Conservation (phyloP, 2,888 invertebrate genomes). For the Agonopterix alstromeriana region DNA sequence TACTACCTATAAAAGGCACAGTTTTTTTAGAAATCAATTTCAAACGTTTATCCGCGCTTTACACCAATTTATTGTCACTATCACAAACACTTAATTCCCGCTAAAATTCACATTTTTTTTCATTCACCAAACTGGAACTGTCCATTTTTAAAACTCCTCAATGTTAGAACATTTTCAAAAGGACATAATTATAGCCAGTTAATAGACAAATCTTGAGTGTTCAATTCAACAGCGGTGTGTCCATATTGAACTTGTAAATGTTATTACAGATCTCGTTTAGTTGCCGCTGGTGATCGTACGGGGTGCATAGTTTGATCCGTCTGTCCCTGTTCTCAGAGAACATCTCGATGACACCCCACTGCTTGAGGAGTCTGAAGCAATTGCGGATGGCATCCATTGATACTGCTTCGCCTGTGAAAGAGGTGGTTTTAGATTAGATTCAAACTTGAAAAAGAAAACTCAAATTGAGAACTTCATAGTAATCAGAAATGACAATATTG, state of each 20-base stretch:
- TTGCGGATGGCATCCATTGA: conserved; percentile 92
- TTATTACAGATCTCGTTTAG: conserved; percentile 36
- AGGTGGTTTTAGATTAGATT: too few relatives aligned
- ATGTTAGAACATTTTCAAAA: background rate
- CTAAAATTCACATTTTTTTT: too few relatives aligned
- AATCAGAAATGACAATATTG: too few relatives aligned
- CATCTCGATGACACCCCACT: conserved; percentile 86
- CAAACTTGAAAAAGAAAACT: too few relatives aligned
- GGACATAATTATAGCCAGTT: too few relatives aligned
- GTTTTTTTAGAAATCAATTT: too few relatives aligned
- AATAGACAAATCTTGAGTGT: background rate
- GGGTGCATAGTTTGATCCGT: conserved; percentile 32
- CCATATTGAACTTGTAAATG: conserved; percentile 51
- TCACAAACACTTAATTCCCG: too few relatives aligned
- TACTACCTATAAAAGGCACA: too few relatives aligned
- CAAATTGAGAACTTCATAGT: too few relatives aligned
- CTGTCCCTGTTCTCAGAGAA: conserved; percentile 40
- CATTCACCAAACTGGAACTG: too few relatives aligned
- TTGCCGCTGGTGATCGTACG: conserved; percentile 31
- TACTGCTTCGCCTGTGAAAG: conserved; percentile 86
- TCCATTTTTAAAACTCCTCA: background rate
- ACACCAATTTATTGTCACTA: too few relatives aligned
- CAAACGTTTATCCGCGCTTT: too few relatives aligned
- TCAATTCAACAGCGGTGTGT: conserved; percentile 36
- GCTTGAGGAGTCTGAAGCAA: conserved; percentile 87